Percentiles rank a stretch among this genome's conserved stretches.
These are phyloP conservation scores for Centropus bengalensis DNA, from an alignment of 2,113 vertebrate species.

Conservation along the genomic window DNA sequence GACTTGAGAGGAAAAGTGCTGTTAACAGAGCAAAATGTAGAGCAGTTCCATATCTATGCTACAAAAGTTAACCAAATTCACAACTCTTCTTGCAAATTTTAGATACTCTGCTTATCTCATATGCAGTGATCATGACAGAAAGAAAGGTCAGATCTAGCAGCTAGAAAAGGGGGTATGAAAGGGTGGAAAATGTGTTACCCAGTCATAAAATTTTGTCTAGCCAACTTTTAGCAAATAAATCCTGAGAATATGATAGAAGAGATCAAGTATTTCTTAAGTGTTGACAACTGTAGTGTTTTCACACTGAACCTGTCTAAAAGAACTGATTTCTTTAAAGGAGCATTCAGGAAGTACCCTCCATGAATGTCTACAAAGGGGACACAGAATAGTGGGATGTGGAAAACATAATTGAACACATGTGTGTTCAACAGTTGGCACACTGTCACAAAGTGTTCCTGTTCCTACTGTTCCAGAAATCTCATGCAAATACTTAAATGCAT, in stretches of 20 bases:
- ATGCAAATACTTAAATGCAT: neutral
- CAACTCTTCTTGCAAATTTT: neutral
- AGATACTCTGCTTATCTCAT: neutral
- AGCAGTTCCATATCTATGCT: neutral
- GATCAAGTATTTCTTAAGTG: neutral
- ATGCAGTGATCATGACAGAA: neutral
- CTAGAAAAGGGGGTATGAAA: neutral
- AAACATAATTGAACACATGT: rapidly evolving
- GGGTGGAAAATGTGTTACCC: neutral
- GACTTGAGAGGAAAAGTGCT: neutral
- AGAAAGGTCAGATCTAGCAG: neutral
- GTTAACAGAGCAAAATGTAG: neutral
- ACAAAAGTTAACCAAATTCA: neutral
- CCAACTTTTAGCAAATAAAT: neutral
- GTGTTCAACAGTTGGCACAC: neutral
- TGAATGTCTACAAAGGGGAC: rapidly evolving
- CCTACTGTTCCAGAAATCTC: neutral
- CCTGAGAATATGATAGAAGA: neutral
- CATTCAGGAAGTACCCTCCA: rapidly evolving
- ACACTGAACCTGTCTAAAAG: neutral
- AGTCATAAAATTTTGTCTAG: neutral
- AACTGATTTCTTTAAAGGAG: neutral
- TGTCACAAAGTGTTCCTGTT: neutral
- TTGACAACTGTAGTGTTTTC: neutral
- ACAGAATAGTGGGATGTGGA: neutral